Evolutionary conservation across 2,113 vertebrate genomes (phyloP).

Genomic region (Plotosus lineatus): DNA sequence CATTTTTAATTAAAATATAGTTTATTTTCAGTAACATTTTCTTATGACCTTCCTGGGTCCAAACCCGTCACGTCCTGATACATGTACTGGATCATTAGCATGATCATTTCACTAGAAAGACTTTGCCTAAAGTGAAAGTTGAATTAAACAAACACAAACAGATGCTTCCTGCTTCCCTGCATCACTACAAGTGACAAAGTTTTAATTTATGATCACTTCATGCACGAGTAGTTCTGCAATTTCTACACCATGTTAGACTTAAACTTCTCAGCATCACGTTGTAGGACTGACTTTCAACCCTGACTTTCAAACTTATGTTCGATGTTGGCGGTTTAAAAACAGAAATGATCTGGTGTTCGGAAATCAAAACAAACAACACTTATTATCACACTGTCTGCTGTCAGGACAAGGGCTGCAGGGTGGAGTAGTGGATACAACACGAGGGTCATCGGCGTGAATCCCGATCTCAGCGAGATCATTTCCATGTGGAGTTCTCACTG

Average conservation of each 20-base stretch:
- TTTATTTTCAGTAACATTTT: too few relatives aligned
- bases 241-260: neutral
- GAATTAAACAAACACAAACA: neutral
- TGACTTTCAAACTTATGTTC: neutral
- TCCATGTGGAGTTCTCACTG: too few relatives aligned
- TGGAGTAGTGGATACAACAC: too few relatives aligned
- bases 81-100: too few relatives aligned
- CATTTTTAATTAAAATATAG: too few relatives aligned
- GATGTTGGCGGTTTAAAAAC: neutral
- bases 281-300: neutral
- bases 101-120: neutral
- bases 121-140: neutral
- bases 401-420: too few relatives aligned
- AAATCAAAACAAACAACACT: neutral
- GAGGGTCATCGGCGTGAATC: too few relatives aligned
- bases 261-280: neutral
- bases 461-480: too few relatives aligned
- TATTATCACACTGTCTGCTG: neutral
- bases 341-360: neutral
- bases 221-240: neutral
- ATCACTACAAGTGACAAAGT: too few relatives aligned
- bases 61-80: too few relatives aligned
- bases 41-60: too few relatives aligned
- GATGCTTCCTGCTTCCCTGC: neutral
- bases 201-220: neutral